Evolutionary conservation across 2,797 vertebrate genomes (phyloP).

Genomic region (Chromis chromis): DNA sequence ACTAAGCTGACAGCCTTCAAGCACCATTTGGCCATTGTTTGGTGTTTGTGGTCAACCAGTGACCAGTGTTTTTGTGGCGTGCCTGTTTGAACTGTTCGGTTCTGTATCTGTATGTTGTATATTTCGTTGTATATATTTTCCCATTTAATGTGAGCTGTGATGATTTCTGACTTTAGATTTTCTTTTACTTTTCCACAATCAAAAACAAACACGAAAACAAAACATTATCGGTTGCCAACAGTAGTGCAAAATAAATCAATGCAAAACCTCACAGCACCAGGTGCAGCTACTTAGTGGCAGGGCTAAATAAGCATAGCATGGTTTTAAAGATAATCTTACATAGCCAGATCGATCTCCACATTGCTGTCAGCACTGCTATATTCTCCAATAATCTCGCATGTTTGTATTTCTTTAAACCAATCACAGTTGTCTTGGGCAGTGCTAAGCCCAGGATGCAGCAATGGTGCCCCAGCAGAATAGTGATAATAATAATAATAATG

Average conservation of each 20-base stretch:
- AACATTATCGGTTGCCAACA: not conserved
- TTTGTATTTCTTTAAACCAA: too few relatives aligned
- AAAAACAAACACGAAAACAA: not conserved
- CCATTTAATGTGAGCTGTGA: not conserved
- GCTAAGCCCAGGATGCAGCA: too few relatives aligned
- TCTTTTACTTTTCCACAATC: not conserved
- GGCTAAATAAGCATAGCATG: too few relatives aligned
- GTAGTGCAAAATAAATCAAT: not conserved
- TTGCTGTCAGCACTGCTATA: too few relatives aligned
- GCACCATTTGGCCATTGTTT: slow-evolving; percentile 1
- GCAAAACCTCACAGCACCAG: slow-evolving; percentile 4
- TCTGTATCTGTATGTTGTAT: too few relatives aligned
- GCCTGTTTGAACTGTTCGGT: slow-evolving; percentile 2
- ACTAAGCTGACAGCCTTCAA: not conserved
- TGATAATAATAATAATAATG: too few relatives aligned
- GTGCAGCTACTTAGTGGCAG: not conserved
- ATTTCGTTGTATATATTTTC: too few relatives aligned
- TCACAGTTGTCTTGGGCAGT: too few relatives aligned
- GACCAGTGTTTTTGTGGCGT: slow-evolving; percentile 21
- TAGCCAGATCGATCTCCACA: too few relatives aligned
- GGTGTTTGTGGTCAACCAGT: slow-evolving; percentile 8
- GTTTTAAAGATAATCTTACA: not conserved
- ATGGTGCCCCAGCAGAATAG: too few relatives aligned
- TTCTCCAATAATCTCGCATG: too few relatives aligned
- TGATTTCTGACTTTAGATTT: not conserved